Conservation (phyloP, 1,140 invertebrate genomes). For the Vanessa atalanta region DNA sequence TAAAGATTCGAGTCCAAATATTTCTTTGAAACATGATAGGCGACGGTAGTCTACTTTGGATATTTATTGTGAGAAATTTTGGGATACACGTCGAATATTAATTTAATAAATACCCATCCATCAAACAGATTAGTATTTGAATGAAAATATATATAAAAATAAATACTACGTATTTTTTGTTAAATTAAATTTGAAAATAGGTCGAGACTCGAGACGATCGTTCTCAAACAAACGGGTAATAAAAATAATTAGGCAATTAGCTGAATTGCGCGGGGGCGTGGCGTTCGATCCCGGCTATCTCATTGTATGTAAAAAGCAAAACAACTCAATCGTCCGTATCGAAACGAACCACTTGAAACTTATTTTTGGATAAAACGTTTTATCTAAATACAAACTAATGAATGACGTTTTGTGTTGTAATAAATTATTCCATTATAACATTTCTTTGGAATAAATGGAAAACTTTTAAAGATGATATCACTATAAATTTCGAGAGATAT, state of each 20-base stretch:
- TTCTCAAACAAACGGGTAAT: constrained; percentile 69
- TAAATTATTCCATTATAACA: neutral
- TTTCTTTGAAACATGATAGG: constrained; percentile 52
- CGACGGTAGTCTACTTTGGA: constrained; percentile 12
- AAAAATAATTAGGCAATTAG: constrained; percentile 78
- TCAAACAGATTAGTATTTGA: no score
- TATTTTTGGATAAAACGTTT: neutral
- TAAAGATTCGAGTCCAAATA: constrained; percentile 47
- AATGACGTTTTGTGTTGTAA: no score
- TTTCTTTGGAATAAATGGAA: neutral
- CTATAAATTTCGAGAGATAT: neutral
- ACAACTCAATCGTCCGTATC: constrained; percentile 48
- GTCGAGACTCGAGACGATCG: constrained; percentile 46
- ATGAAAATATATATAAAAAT: neutral
- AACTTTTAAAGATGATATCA: neutral
- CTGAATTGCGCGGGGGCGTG: constrained; percentile 62
- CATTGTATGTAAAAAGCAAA: constrained; percentile 65
- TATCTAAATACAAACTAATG: neutral
- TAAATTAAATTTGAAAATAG: constrained; percentile 61
- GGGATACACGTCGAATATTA: neutral
- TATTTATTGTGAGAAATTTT: constrained; percentile 10
- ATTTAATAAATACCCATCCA: neutral
- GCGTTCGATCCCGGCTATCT: constrained; percentile 53
- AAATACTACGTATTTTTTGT: constrained; percentile 21
- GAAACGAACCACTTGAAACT: constrained; percentile 20